Conservation (phyloP, 2,797 vertebrate genomes). For the Bradypodion ventrale region DNA sequence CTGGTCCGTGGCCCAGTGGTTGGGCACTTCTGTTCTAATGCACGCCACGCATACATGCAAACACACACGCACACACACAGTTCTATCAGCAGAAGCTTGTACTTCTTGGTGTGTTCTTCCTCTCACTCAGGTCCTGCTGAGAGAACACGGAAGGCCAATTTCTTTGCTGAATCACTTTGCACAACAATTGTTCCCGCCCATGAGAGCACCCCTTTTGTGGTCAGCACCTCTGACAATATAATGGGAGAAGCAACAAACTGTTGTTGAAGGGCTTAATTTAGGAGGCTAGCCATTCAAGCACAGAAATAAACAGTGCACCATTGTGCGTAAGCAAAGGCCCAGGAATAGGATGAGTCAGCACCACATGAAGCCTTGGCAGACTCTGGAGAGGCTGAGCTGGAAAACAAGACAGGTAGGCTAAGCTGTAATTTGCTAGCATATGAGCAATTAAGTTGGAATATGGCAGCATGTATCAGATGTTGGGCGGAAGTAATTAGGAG, state of each 20-base stretch:
- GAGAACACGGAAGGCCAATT: neutral
- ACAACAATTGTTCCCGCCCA: conserved; percentile 34
- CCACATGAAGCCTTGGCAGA: neutral
- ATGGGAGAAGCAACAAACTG: conserved; percentile 66
- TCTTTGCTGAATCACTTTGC: conserved; percentile 14
- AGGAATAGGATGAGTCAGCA: conserved; percentile 52
- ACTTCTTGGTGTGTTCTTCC: neutral
- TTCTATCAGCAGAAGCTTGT: neutral
- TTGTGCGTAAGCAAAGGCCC: conserved; percentile 30
- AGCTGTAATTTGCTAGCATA: neutral
- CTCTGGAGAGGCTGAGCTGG: neutral
- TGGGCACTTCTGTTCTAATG: no score
- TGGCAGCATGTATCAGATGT: accelerated
- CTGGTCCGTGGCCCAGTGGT: no score
- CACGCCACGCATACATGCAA: neutral
- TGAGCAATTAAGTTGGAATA: conserved; percentile 22
- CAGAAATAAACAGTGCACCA: conserved; percentile 20
- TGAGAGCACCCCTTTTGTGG: conserved; percentile 31
- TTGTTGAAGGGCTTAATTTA: conserved; percentile 67
- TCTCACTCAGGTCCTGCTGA: neutral
- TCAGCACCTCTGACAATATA: conserved; percentile 48
- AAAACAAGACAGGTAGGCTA: neutral
- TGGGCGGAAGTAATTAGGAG: neutral
- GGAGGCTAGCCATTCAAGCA: conserved; percentile 40
- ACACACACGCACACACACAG: neutral